Evolutionary conservation across 2,888 invertebrate species (phyloP), one percentile per base, ranked within the genome.

Genomic region (Sylvicola cinctus): DNA sequence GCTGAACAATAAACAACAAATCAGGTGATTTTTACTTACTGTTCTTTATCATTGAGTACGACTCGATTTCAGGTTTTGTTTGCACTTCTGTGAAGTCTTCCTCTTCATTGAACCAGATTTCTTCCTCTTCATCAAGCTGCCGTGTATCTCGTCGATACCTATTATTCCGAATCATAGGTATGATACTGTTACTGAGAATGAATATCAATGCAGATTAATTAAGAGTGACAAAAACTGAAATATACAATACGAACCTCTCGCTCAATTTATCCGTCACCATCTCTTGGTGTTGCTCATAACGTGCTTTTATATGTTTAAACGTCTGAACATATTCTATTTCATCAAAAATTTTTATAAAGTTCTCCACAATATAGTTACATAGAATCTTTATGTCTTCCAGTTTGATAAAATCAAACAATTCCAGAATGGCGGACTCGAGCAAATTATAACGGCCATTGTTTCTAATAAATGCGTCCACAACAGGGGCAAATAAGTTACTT

Each of bases 401-500:
- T 66, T 85, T 87, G 44, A 99, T 91, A 62, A 88, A 98, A 63
- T 99, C 98, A 64, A 99, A 99, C 68, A 99, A 74, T 64, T 99
- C 98, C 56, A 98, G 70, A 56, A 98, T 87, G 43, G 98, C 96
- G 17, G 96, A 98, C 62, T 99, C 98, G 46, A 99, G 66, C 46
- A 99, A 73, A 65, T 99, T 99, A 63, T 99, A 99, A 61, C 95
- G 74, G 50, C 88, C 87, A 57, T 95, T 93, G 64, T 99, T 99
- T 50, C 80, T 74, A 48, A 85, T 74, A 59, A 98, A 93, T 44
- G 93, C 87, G 56, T 93, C 91, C 45, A 96, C 80, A 37, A 99
- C 88, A 23, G 91, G 91, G 45, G 84, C 81, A 60, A 99, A 88
- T 37, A 96, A 68, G 61, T 88, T 87, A 41, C 88, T 84, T 56